These are phyloP conservation scores for Epistrophe grossulariae DNA, from an alignment of 2,888 invertebrate genomes.

Conservation along the genomic window DNA sequence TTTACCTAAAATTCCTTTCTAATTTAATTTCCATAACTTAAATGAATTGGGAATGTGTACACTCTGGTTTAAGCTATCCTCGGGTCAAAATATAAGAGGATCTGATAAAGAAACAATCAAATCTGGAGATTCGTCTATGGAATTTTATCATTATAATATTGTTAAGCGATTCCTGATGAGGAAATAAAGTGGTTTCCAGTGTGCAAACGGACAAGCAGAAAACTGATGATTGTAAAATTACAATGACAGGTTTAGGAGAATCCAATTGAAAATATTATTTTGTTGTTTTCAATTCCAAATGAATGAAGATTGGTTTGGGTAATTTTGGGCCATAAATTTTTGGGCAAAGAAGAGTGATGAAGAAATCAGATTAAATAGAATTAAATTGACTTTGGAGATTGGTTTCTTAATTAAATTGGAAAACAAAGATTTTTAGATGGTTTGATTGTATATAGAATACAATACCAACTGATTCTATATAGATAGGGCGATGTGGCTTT, in stretches of 20 bases:
- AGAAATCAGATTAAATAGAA: conserved; percentile 29
- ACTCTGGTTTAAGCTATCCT: conserved; percentile 4
- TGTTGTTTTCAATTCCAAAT: conserved; percentile 26
- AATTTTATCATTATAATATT: conserved; percentile 20
- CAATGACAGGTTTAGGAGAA: conserved; percentile 38
- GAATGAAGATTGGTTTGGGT: not conserved
- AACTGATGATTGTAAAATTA: conserved; percentile 38
- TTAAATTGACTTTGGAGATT: conserved; percentile 49
- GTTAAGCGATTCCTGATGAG: conserved; percentile 66
- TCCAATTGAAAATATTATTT: conserved; percentile 56
- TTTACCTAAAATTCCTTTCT: conserved; percentile 28
- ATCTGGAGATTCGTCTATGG: conserved; percentile 21
- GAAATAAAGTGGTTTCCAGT: conserved; percentile 60
- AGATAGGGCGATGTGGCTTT: not conserved
- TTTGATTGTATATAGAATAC: conserved; percentile 4
- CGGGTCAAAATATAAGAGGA: not conserved
- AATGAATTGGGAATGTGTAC: not conserved
- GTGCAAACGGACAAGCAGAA: conserved; percentile 13
- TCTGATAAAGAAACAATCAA: conserved; percentile 38
- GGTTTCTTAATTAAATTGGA: conserved; percentile 65
- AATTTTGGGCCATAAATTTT: conserved; percentile 6
- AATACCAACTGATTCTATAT: not conserved
- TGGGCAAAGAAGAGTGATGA: conserved; percentile 9
- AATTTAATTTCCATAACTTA: conserved; percentile 48
- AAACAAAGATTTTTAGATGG: conserved; percentile 18